Conservation (phyloP, 2,888 invertebrate genomes). For the Adelognathus sp. region DNA sequence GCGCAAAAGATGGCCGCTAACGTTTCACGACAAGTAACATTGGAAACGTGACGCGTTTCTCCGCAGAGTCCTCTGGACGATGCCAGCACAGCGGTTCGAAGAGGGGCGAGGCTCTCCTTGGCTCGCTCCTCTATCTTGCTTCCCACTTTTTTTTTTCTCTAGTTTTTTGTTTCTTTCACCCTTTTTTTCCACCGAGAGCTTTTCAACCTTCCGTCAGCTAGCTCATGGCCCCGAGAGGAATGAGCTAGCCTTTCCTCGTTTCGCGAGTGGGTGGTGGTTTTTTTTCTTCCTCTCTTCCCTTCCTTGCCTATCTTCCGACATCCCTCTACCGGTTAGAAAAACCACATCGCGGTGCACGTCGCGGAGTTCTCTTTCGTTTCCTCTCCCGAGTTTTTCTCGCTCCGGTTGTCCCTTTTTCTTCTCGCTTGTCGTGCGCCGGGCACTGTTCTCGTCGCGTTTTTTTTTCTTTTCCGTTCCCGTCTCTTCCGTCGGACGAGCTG, state of each 20-base stretch:
- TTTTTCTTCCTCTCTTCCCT: too few relatives aligned
- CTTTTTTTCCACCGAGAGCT: constrained; percentile 20
- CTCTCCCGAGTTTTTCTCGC: constrained; percentile 64
- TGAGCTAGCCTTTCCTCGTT: constrained; percentile 40
- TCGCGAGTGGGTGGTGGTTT: constrained; percentile 1
- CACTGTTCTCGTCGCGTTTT: constrained; percentile 38
- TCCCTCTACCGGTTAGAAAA: constrained; percentile 5
- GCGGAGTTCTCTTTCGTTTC: constrained; percentile 48
- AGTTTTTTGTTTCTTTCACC: constrained; percentile 33
- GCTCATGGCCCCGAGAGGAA: constrained; percentile 53
- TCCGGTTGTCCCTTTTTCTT: constrained; percentile 61
- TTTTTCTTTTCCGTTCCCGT: constrained; percentile 7
- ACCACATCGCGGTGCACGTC: constrained; percentile 42
- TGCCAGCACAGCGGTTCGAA: constrained; percentile 48
- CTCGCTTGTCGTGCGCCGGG: constrained; percentile 12
- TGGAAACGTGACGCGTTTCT: constrained; percentile 77
- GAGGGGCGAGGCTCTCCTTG: constrained; percentile 58
- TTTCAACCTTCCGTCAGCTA: constrained; percentile 22
- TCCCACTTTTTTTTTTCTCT: not conserved
- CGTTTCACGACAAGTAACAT: constrained; percentile 68
- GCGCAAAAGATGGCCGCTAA: constrained; percentile 76
- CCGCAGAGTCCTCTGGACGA: constrained; percentile 43
- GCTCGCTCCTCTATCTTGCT: constrained; percentile 44
- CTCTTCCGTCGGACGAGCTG: constrained; percentile 17
- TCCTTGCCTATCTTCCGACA: constrained; percentile 8